A percentile compares a stretch with the other conserved stretches of the same genome.
phyloP scores from a whole-genome alignment of 2,113 vertebrate genomes.

The Abramis brama region DNA sequence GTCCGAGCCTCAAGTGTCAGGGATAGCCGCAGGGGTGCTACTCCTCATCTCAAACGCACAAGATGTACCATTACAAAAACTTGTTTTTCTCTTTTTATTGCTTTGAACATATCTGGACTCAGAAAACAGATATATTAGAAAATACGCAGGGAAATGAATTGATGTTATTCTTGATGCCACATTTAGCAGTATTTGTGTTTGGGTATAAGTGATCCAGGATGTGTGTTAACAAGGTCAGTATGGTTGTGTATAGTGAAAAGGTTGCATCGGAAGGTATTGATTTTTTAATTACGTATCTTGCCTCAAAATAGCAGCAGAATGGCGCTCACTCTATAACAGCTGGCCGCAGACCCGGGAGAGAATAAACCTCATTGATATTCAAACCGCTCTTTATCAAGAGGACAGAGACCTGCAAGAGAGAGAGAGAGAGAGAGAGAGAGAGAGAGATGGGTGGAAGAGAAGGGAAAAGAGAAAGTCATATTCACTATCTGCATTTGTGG shows the following conservation, averaged over 20 bases:
- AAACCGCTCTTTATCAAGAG: slow-evolving; percentile 57
- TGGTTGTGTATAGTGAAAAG: slow-evolving; percentile 56
- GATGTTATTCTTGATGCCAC: not conserved
- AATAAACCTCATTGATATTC: slow-evolving; percentile 64
- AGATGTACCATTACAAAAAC: slow-evolving; percentile 18
- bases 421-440: slow-evolving; percentile 34
- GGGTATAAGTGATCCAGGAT: not conserved
- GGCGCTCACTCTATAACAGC: slow-evolving; percentile 52
- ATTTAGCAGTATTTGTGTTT: slow-evolving; percentile 11
- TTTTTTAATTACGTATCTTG: slow-evolving; percentile 59
- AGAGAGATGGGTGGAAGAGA: slow-evolving; percentile 18
- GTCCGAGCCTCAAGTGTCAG: slow-evolving; percentile 34
- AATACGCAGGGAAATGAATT: not conserved
- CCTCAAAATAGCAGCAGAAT: slow-evolving; percentile 47
- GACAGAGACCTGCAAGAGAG: slow-evolving; percentile 50
- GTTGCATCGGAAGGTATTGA: slow-evolving; percentile 61
- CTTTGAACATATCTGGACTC: not conserved
- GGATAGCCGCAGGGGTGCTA: slow-evolving; percentile 28
- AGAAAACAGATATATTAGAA: not conserved
- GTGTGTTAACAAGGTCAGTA: slow-evolving; percentile 52
- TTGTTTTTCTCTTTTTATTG: not conserved
- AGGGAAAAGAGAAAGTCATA: slow-evolving; percentile 22
- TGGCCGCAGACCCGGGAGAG: slow-evolving; percentile 47
- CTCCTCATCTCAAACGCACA: slow-evolving; percentile 19
- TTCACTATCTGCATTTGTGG: slow-evolving; percentile 22